Conservation (phyloP, 2,797 vertebrate species). For the Brotula barbata region DNA sequence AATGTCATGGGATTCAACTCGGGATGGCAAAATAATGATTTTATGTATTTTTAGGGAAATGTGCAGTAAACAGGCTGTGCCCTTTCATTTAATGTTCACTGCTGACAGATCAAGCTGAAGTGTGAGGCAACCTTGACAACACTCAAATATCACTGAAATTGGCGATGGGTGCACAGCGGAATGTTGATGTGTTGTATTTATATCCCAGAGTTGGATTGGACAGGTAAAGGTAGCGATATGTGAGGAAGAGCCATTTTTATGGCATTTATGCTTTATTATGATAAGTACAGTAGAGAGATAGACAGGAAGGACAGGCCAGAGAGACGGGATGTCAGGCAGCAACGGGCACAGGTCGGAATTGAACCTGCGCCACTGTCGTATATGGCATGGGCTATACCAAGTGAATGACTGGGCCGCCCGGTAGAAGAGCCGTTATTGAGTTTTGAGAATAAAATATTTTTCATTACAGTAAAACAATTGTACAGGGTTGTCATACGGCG, state of each 20-base stretch:
- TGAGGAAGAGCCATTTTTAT: too few species aligned
- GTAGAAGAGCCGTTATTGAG: background rate
- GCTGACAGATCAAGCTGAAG: slow-evolving; percentile 21
- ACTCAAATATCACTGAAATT: slow-evolving; percentile 25
- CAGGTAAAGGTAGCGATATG: too few species aligned
- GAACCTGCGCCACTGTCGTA: too few species aligned
- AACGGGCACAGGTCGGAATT: too few species aligned
- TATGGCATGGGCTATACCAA: too few species aligned
- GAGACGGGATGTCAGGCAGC: too few species aligned
- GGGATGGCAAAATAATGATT: slow-evolving; percentile 16
- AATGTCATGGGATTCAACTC: slow-evolving; percentile 12
- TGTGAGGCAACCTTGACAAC: slow-evolving; percentile 4
- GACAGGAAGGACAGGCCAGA: too few species aligned
- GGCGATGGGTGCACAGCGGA: background rate
- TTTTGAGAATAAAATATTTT: background rate
- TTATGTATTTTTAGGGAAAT: slow-evolving; percentile 10
- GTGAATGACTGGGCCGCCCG: too few species aligned
- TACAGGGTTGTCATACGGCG: background rate
- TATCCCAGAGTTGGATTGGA: too few species aligned
- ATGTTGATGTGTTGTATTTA: too few species aligned
- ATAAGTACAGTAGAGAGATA: too few species aligned
- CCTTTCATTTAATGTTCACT: slow-evolving; percentile 25
- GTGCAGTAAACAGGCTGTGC: slow-evolving; percentile 13
- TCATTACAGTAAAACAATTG: background rate
- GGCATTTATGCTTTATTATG: too few species aligned